A percentile compares a stretch with the other conserved stretches of the same genome.
Conservation (phyloP, 2,113 vertebrate species). For the Chamaetylas fuelleborni region DNA sequence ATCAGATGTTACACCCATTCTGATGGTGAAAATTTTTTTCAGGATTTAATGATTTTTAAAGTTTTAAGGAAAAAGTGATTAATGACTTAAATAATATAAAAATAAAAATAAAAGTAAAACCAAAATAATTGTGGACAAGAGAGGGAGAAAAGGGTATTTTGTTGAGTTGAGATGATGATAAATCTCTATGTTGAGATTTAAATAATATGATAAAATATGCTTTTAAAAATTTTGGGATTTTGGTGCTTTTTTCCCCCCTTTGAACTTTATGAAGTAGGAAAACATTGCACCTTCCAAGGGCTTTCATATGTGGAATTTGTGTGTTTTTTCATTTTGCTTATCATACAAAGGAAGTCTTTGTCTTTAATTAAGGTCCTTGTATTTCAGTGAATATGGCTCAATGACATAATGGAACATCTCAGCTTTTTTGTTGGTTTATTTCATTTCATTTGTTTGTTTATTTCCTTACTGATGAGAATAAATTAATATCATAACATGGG, state of each 20-base stretch:
- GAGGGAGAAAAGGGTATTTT: neutral
- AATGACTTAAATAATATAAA: neutral
- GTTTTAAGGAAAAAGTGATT: neutral
- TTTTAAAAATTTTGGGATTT: neutral
- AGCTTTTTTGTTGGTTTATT: neutral
- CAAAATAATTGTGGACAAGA: neutral
- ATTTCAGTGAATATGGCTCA: neutral
- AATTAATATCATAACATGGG: neutral
- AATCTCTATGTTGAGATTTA: neutral
- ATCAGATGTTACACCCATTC: neutral
- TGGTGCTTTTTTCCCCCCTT: fast-evolving
- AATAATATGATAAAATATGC: neutral
- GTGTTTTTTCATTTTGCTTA: neutral
- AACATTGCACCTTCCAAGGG: neutral
- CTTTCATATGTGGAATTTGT: neutral
- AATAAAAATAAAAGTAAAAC: too few relatives aligned
- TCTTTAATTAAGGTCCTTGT: neutral
- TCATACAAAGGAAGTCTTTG: neutral
- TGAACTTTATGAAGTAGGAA: neutral
- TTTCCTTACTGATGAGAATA: neutral
- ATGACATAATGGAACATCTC: neutral
- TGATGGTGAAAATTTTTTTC: neutral
- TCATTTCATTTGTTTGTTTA: neutral
- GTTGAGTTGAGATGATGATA: too few relatives aligned
- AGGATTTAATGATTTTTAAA: neutral